These are phyloP conservation scores for Petrocephalus sullivani DNA, from an alignment of 2,797 vertebrate species.

Conservation along the genomic window DNA sequence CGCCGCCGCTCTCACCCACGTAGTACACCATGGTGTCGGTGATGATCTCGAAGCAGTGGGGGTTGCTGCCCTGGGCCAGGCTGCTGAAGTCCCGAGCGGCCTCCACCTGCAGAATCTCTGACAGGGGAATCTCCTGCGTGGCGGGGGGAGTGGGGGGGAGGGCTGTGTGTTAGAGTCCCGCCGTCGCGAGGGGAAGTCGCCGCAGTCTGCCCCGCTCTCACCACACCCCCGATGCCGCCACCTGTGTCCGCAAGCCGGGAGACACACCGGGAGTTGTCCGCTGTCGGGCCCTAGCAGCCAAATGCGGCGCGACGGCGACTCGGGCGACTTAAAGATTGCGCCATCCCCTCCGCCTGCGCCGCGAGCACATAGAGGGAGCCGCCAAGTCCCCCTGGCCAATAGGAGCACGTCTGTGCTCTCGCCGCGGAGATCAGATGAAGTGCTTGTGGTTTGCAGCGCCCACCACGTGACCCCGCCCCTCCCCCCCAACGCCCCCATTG, in stretches of 20 bases:
- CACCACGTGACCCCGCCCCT: conserved; percentile 59
- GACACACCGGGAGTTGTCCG: neutral
- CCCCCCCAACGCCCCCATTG: conserved; percentile 43
- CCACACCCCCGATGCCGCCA: neutral
- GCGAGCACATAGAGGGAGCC: conserved; percentile 37
- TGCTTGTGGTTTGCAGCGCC: conserved; percentile 65
- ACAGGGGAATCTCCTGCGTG: conserved; percentile 90
- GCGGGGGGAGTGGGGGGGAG: conserved; percentile 37
- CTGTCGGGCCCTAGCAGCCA: conserved; percentile 20
- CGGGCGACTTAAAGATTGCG: conserved; percentile 51
- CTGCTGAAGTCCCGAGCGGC: conserved; percentile 76
- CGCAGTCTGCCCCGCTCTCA: neutral
- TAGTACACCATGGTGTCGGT: conserved; percentile 95
- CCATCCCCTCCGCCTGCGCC: conserved; percentile 45
- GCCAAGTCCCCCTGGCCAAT: conserved; percentile 37
- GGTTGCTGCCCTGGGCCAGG: conserved; percentile 84
- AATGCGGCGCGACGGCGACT: conserved; percentile 35
- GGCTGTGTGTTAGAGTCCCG: neutral
- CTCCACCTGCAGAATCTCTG: conserved; percentile 93
- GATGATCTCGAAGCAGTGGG: conserved; percentile 97
- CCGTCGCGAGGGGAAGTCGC: neutral
- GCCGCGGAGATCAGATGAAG: conserved; percentile 68
- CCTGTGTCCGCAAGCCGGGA: neutral
- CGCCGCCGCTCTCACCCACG: conserved; percentile 88
- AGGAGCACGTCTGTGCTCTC: conserved; percentile 35